Evolutionary conservation across 2,888 invertebrate species (phyloP).

Genomic region (Celastrina argiolus): DNA sequence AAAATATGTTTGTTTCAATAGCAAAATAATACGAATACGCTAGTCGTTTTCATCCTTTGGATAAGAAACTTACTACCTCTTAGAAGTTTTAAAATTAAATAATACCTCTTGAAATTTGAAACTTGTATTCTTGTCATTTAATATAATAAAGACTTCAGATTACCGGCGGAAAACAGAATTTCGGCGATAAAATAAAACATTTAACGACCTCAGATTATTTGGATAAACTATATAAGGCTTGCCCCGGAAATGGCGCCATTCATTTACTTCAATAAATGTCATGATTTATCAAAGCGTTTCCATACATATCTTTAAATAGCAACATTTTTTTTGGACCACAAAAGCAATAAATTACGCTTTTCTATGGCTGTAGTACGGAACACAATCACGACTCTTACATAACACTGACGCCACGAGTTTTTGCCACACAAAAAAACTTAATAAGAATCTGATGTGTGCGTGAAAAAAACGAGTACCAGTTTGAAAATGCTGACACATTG

Average conservation of each 20-base stretch:
- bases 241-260: neutral
- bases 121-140: neutral
- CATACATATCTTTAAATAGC: neutral
- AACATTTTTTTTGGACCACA: neutral
- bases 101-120: too few species aligned
- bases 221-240: neutral
- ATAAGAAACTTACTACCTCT: too few species aligned
- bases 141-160: neutral
- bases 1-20: too few species aligned
- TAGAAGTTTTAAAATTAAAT: too few species aligned
- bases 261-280: constrained; percentile 1
- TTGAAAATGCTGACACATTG: constrained; percentile 18
- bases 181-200: constrained; percentile 1
- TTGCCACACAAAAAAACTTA: constrained; percentile 5
- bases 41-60: too few species aligned
- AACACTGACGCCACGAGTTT: neutral
- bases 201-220: neutral
- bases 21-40: too few species aligned
- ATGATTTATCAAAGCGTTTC: neutral
- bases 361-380: neutral
- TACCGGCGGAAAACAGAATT: neutral
- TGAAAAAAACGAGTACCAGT: neutral
- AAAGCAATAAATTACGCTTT: neutral
- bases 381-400: constrained; percentile 1
- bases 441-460: neutral